Percentiles rank a stretch among this genome's conserved stretches.
Evolutionary conservation across 2,888 invertebrate genomes (phyloP).

Genomic region (Drosophila gaucha): DNA sequence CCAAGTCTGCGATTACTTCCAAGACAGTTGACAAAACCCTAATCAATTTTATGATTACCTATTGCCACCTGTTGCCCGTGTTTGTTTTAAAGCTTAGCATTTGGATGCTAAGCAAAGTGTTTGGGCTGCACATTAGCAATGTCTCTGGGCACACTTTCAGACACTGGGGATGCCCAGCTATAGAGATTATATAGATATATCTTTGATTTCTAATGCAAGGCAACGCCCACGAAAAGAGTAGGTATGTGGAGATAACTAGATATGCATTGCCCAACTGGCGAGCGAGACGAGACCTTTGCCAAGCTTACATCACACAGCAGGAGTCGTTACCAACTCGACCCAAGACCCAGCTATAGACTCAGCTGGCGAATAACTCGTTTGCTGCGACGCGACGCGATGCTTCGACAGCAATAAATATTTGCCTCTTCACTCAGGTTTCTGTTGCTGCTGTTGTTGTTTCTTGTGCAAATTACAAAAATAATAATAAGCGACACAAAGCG

Average conservation of each 20-base stretch:
- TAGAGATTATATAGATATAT: conserved; percentile 15
- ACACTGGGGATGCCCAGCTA: conserved; percentile 42
- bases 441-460: conserved; percentile 29
- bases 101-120: conserved; percentile 56
- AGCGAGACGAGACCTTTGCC: conserved; percentile 44
- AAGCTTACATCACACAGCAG: conserved; percentile 67
- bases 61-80: conserved; percentile 59
- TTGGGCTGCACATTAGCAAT: conserved; percentile 57
- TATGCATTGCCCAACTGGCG: conserved; percentile 39
- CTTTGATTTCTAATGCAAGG: conserved; percentile 35
- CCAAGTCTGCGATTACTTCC: conserved; percentile 20
- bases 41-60: conserved; percentile 41
- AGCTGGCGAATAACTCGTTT: conserved; percentile 63
- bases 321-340: conserved; percentile 45
- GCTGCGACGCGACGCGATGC: conserved; percentile 32
- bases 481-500: conserved; percentile 67
- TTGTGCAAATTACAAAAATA: conserved; percentile 67
- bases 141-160: conserved; percentile 36
- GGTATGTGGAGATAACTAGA: not conserved
- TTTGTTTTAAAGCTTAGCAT: conserved; percentile 60
- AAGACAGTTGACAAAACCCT: conserved; percentile 36
- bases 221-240: conserved; percentile 32
- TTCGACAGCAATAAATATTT: conserved; percentile 74
- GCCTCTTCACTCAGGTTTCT: conserved; percentile 62
- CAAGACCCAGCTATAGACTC: conserved; percentile 19